Percentiles rank a stretch among this genome's conserved stretches.
These are phyloP conservation scores for Melangyna quadrimaculata DNA, from an alignment of 2,888 invertebrate species.

Conservation along the genomic window DNA sequence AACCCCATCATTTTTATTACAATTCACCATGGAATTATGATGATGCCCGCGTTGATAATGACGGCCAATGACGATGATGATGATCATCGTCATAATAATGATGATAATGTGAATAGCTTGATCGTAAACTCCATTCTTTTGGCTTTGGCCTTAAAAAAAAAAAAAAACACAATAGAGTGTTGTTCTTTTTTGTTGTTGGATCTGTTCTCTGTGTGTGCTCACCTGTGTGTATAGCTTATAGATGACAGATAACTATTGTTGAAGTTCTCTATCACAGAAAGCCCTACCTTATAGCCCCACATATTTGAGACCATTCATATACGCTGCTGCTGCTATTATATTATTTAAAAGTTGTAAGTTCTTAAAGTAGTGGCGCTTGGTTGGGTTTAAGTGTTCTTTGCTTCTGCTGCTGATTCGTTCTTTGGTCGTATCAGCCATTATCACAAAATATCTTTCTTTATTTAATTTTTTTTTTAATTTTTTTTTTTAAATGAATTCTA, in stretches of 20 bases:
- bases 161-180: conserved; percentile 38
- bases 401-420: conserved; percentile 59
- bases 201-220: conserved; percentile 27
- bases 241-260: conserved; percentile 66
- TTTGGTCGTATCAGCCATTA: conserved; percentile 62
- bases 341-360: conserved; percentile 21
- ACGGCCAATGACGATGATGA: conserved; percentile 52
- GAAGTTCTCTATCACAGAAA: conserved; percentile 43
- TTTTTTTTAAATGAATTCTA: conserved; percentile 12
- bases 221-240: conserved; percentile 32
- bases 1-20: conserved; percentile 64
- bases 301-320: conserved; percentile 13
- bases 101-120: conserved; percentile 34
- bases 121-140: conserved; percentile 37
- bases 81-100: conserved; percentile 25
- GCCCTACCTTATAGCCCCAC: conserved; percentile 13
- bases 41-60: conserved; percentile 58
- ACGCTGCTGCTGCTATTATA: background rate
- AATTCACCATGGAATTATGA: conserved; percentile 67
- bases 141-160: conserved; percentile 19
- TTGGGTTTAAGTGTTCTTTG: conserved; percentile 6
- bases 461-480: conserved; percentile 18
- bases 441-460: conserved; percentile 41
- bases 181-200: background rate
- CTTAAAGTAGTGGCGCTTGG: conserved; percentile 27